Conservation (phyloP, 2,797 vertebrate genomes). For the Peromyscus nudipes region DNA sequence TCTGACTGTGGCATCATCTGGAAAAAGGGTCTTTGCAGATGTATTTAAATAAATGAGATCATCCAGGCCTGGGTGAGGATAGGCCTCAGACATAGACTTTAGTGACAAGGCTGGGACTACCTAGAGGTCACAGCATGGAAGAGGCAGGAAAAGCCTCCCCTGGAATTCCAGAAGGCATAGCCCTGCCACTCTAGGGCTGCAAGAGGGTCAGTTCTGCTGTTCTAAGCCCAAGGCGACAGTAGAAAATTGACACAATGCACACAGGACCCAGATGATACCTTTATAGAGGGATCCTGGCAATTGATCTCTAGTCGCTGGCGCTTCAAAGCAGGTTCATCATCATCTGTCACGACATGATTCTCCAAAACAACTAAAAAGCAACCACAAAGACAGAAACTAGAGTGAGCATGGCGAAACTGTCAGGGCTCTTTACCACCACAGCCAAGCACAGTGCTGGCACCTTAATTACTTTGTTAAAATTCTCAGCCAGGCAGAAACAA, state of each 20-base stretch:
- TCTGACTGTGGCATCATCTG: neutral
- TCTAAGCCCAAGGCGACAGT: neutral
- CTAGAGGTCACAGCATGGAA: neutral
- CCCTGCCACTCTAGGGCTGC: neutral
- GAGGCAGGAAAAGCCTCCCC: neutral
- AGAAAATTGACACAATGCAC: neutral
- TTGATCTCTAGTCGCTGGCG: conserved; percentile 94
- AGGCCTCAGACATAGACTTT: neutral
- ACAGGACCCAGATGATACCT: conserved; percentile 83
- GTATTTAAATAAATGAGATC: neutral
- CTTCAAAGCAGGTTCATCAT: conserved; percentile 94
- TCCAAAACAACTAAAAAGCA: conserved; percentile 92
- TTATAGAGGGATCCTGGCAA: conserved; percentile 93
- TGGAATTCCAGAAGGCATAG: neutral
- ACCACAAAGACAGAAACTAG: conserved; percentile 22
- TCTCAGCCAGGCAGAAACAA: conserved; percentile 23
- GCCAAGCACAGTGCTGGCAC: neutral
- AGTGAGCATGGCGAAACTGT: neutral
- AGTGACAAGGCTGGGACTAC: neutral
- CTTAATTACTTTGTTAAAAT: neutral
- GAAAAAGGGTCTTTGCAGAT: neutral
- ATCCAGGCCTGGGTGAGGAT: neutral
- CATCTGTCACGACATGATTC: conserved; percentile 93
- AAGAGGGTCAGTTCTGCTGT: neutral
- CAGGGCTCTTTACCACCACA: neutral